Evolutionary conservation across 2,797 vertebrate species (phyloP).

Genomic region (Xerus rutilus): DNA sequence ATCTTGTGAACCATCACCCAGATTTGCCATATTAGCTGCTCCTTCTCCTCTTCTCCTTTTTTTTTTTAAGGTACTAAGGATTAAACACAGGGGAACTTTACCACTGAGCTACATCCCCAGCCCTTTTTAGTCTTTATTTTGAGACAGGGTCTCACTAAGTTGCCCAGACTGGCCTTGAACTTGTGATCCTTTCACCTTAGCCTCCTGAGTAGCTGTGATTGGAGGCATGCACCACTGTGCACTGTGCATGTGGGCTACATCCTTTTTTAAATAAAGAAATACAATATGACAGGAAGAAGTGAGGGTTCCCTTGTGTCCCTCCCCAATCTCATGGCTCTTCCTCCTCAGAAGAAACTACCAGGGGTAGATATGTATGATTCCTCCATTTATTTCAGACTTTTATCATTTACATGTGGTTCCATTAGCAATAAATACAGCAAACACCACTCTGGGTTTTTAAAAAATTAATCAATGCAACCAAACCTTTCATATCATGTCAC

Average conservation of each 20-base stretch:
- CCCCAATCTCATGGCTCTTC: neutral
- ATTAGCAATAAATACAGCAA: neutral
- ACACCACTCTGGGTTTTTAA: neutral
- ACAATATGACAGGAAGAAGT: neutral
- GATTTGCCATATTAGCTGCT: neutral
- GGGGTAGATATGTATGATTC: neutral
- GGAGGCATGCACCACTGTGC: neutral
- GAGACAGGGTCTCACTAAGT: neutral
- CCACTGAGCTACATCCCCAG: too few species aligned
- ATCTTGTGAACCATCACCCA: neutral
- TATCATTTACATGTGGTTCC: neutral
- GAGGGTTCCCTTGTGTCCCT: neutral
- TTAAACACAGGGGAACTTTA: too few species aligned
- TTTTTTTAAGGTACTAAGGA: too few species aligned
- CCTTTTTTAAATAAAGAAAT: neutral
- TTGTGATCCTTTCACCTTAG: neutral
- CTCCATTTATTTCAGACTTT: neutral
- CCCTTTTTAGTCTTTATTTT: neutral
- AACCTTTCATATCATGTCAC: neutral
- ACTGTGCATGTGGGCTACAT: neutral
- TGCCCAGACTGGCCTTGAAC: neutral
- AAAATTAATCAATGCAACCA: neutral
- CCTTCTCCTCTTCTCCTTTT: neutral
- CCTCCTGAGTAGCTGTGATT: neutral
- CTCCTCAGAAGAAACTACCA: neutral